Percentiles rank a stretch among this genome's conserved stretches.
phyloP scores from a whole-genome alignment of 2,888 invertebrate genomes.

The Rhabditoides inermis region DNA sequence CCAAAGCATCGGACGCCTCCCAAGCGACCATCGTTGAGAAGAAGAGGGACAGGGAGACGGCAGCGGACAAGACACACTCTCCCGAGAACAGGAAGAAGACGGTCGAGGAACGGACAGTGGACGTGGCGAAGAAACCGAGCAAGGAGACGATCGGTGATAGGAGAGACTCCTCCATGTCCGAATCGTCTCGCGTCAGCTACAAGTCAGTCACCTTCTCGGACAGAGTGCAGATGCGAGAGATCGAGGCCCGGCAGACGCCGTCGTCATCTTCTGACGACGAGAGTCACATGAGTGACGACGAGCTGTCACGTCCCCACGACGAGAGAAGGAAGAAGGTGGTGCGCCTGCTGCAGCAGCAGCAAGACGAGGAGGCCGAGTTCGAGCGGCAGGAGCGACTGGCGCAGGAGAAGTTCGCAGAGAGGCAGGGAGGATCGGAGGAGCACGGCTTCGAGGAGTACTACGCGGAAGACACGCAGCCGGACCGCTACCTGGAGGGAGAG shows the following conservation, averaged over 20 bases:
- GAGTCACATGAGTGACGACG: conserved; percentile 33
- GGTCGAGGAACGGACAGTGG: background rate
- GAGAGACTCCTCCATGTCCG: conserved; percentile 31
- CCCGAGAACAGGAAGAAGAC: conserved; percentile 12
- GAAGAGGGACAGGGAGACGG: no score
- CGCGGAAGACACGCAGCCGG: conserved; percentile 5
- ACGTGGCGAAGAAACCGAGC: conserved; percentile 7
- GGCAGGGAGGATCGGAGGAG: background rate
- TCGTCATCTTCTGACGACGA: conserved; percentile 23
- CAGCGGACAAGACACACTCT: no score
- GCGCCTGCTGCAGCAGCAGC: conserved; percentile 10
- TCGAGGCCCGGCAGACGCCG: conserved; percentile 22
- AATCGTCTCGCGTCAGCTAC: conserved; percentile 24
- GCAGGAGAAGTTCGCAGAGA: conserved; percentile 8
- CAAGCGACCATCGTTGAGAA: no score
- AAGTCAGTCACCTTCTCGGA: conserved; percentile 39
- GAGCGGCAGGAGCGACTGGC: conserved; percentile 25
- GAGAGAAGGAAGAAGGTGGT: conserved; percentile 13
- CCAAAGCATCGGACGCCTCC: no score
- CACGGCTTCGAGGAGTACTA: conserved; percentile 10
- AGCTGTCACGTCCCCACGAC: conserved; percentile 18
- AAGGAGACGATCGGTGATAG: conserved; percentile 22
- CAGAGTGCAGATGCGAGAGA: conserved; percentile 28
- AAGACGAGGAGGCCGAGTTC: conserved; percentile 25
- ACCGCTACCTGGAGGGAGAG: conserved; percentile 13